Evolutionary conservation across 2,113 vertebrate species (phyloP).

Genomic region (Istiophorus platypterus): DNA sequence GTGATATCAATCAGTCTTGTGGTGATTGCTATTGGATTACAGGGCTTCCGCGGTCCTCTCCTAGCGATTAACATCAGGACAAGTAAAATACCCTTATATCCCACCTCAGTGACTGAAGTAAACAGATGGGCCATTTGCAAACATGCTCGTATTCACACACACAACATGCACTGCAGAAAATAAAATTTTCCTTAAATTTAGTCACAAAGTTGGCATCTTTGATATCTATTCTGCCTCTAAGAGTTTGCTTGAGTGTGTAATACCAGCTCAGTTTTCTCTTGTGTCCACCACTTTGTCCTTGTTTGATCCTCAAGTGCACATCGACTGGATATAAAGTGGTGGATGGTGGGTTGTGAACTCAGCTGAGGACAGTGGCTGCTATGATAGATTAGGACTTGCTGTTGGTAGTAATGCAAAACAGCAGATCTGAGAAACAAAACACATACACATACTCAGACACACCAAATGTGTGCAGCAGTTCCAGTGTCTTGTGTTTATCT

Average conservation of each 20-base stretch:
- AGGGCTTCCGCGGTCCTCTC: conserved; percentile 69
- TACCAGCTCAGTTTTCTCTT: background rate
- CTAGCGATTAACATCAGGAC: conserved; percentile 71
- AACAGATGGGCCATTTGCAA: background rate
- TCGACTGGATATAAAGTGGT: conserved; percentile 46
- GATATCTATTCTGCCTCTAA: background rate
- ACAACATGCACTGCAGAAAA: conserved; percentile 31
- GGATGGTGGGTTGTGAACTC: conserved; percentile 51
- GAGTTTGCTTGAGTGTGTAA: conserved; percentile 1
- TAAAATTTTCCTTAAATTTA: conserved; percentile 19
- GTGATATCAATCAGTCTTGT: conserved; percentile 69
- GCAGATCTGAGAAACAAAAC: conserved; percentile 26
- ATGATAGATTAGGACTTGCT: conserved; percentile 65
- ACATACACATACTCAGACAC: conserved; percentile 33
- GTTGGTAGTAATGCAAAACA: conserved; percentile 64
- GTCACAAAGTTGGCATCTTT: conserved; percentile 15
- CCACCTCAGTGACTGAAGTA: conserved; percentile 48
- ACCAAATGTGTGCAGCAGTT: conserved; percentile 48
- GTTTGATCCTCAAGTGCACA: conserved; percentile 43
- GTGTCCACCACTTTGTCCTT: conserved; percentile 31
- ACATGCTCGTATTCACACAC: conserved; percentile 6
- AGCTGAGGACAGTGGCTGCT: conserved; percentile 50
- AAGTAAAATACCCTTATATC: conserved; percentile 70
- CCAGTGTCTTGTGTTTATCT: conserved; percentile 68
- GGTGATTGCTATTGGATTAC: conserved; percentile 80